phyloP scores from a whole-genome alignment of 2,113 vertebrate species.

The Syngnathus scovelli region DNA sequence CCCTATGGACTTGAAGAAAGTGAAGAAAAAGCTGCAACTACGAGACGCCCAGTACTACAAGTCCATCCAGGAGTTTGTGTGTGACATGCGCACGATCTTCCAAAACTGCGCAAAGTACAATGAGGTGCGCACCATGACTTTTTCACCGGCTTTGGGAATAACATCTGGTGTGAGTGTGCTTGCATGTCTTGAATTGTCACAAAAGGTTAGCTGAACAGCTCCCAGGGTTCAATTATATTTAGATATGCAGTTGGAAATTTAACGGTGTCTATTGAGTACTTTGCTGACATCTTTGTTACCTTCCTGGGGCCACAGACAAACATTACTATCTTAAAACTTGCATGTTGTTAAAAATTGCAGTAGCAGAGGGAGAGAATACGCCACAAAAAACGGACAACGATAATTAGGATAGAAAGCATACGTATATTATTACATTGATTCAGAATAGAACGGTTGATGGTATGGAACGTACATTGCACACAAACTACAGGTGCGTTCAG shows the following conservation, averaged over 20 bases:
- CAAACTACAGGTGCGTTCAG: not conserved
- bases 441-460: not conserved
- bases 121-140: slow-evolving; percentile 87
- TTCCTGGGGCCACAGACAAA: not conserved
- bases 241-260: too few species aligned
- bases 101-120: slow-evolving; percentile 99
- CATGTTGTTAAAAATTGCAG: not conserved
- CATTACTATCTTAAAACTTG: not conserved
- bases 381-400: not conserved
- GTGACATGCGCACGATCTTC: slow-evolving; percentile 92
- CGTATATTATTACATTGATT: not conserved
- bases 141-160: slow-evolving; percentile 36
- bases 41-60: slow-evolving; percentile 91
- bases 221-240: too few species aligned
- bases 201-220: not conserved
- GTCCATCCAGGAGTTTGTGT: slow-evolving; percentile 85
- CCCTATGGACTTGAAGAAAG: slow-evolving; percentile 93
- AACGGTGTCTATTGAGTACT: not conserved
- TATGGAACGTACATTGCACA: not conserved
- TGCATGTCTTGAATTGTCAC: slow-evolving; percentile 22
- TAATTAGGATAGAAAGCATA: not conserved
- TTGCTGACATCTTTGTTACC: not conserved
- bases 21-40: slow-evolving; percentile 91
- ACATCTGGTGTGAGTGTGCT: slow-evolving; percentile 15
- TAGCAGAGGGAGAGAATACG: not conserved